These are phyloP conservation scores for Hippolais icterina DNA, from an alignment of 2,113 vertebrate species.

Conservation along the genomic window DNA sequence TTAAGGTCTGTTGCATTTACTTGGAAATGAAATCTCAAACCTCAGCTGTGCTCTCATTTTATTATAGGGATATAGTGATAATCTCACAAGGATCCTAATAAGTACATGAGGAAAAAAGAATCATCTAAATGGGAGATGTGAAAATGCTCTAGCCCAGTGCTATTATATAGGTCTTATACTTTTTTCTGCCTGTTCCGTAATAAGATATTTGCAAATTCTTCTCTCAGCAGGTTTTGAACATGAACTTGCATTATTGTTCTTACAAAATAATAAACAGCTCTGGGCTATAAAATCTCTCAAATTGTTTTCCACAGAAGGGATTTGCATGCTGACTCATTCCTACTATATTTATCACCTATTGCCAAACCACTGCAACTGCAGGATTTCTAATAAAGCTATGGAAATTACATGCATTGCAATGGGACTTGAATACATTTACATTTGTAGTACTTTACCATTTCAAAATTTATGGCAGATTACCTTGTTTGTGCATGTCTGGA, in stretches of 20 bases:
- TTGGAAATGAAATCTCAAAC: not conserved
- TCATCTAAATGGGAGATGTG: not conserved
- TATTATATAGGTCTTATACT: constrained; percentile 1
- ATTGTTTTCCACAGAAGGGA: constrained; percentile 77
- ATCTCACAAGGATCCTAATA: not conserved
- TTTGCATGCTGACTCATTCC: constrained; percentile 83
- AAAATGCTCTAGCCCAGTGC: constrained; percentile 8
- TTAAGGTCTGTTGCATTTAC: not conserved
- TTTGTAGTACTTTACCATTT: constrained; percentile 77
- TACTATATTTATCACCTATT: constrained; percentile 78
- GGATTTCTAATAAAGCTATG: constrained; percentile 81
- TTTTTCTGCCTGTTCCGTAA: constrained; percentile 41
- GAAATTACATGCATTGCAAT: constrained; percentile 77
- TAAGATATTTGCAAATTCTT: constrained; percentile 70
- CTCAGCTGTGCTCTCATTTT: not conserved
- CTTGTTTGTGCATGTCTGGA: constrained; percentile 82
- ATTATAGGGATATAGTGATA: not conserved
- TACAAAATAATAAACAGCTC: constrained; percentile 80
- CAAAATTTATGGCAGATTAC: constrained; percentile 84
- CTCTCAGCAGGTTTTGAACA: constrained; percentile 74
- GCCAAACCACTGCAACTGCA: constrained; percentile 68
- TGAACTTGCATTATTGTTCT: constrained; percentile 77
- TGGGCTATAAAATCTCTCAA: constrained; percentile 77
- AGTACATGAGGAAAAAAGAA: not conserved
- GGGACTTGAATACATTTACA: constrained; percentile 81